These are phyloP conservation scores for Crotalus viridis DNA, from an alignment of 2,113 vertebrate genomes.

Conservation along the genomic window DNA sequence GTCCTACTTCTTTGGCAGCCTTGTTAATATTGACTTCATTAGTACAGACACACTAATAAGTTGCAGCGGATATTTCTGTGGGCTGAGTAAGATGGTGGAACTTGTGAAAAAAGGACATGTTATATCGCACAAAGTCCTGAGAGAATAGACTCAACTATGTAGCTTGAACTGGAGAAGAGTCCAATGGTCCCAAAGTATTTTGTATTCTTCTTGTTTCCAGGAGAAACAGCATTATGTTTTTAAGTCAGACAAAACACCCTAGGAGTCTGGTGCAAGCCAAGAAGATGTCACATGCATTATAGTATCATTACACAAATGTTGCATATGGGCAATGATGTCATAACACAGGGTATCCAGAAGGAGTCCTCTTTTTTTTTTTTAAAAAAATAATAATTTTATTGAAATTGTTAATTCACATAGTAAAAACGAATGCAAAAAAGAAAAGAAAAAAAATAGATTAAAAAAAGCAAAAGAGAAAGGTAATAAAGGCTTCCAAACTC, in stretches of 20 bases:
- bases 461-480: no score
- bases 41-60: not conserved
- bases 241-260: not conserved
- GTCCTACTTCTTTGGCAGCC: not conserved
- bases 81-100: not conserved
- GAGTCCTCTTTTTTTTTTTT: not conserved
- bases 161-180: not conserved
- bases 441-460: no score
- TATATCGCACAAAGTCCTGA: not conserved
- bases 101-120: not conserved
- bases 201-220: not conserved
- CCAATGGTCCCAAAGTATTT: not conserved
- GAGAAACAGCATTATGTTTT: not conserved
- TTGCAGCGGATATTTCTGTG: not conserved
- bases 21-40: slow-evolving; percentile 12
- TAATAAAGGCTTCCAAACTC: no score
- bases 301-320: not conserved
- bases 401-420: not conserved
- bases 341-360: not conserved
- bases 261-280: not conserved
- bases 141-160: no score
- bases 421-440: not conserved
- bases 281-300: not conserved
- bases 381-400: not conserved
- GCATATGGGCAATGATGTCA: not conserved